These are phyloP conservation scores for Premnoplex brunnescens DNA, from an alignment of 2,797 vertebrate genomes.

Conservation along the genomic window DNA sequence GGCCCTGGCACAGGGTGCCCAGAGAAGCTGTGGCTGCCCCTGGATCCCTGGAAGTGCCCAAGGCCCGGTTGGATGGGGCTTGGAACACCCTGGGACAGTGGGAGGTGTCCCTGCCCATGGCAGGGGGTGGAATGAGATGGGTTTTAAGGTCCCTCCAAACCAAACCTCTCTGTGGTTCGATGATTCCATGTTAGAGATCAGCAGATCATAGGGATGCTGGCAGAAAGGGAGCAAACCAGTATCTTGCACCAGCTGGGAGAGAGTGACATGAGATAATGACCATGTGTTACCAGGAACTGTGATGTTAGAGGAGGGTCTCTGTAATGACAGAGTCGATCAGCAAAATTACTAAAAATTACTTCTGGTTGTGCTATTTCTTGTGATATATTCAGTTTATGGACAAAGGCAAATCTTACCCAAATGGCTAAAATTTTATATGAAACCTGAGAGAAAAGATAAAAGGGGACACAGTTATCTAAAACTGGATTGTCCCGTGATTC, in stretches of 20 bases:
- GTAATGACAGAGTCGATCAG: neutral
- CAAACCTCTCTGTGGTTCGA: neutral
- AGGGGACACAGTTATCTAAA: neutral
- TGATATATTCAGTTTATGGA: neutral
- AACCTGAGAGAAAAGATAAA: neutral
- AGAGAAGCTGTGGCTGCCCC: neutral
- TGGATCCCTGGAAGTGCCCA: neutral
- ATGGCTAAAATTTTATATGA: neutral
- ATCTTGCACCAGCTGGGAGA: neutral
- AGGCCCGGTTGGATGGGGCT: neutral
- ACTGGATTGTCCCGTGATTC: accelerated
- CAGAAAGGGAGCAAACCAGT: neutral
- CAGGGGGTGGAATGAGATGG: neutral
- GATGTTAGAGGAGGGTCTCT: neutral
- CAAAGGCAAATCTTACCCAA: neutral
- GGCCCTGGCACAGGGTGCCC: neutral
- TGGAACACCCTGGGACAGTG: neutral
- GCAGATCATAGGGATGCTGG: too few species aligned
- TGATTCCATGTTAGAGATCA: neutral
- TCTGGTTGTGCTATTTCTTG: neutral
- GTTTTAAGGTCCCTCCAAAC: neutral
- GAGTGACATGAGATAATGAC: neutral
- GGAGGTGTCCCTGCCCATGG: neutral
- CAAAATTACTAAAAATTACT: neutral
- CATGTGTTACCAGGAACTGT: neutral